These are phyloP conservation scores for Euwallacea similis DNA, from an alignment of 1,140 invertebrate species.

Conservation along the genomic window DNA sequence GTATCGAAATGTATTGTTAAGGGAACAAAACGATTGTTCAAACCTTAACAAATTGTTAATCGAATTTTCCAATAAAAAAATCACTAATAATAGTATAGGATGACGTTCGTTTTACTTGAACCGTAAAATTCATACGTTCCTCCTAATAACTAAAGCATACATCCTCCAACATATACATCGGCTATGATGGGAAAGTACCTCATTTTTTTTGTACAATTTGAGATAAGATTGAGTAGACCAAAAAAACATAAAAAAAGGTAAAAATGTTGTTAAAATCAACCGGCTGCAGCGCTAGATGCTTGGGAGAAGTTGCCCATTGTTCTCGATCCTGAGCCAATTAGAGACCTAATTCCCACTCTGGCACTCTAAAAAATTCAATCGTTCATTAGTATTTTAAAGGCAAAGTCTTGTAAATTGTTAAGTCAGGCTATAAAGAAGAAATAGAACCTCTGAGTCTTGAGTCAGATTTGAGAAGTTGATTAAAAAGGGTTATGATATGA, in stretches of 20 bases:
- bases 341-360: conserved; percentile 44
- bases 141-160: conserved; percentile 24
- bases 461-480: conserved; percentile 2
- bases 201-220: not conserved
- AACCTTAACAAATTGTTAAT: conserved; percentile 26
- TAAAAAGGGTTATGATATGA: too few species aligned
- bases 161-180: conserved; percentile 3
- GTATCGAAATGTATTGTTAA: conserved; percentile 17
- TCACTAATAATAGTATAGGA: too few species aligned
- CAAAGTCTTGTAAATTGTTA: not conserved
- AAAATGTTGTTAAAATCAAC: not conserved
- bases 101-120: conserved; percentile 8
- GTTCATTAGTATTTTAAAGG: conserved; percentile 13
- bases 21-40: conserved; percentile 25
- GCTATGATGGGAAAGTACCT: not conserved
- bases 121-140: conserved; percentile 14
- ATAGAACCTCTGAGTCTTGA: conserved; percentile 10
- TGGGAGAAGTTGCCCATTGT: conserved; percentile 30
- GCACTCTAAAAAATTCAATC: conserved; percentile 46
- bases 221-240: not conserved
- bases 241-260: not conserved
- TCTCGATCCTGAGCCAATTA: conserved; percentile 47
- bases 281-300: conserved; percentile 16
- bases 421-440: not conserved
- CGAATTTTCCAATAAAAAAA: not conserved